A percentile compares a stretch with the other conserved stretches of the same genome.
Evolutionary conservation across 2,113 vertebrate genomes (phyloP).

Genomic region (Xenopus laevis): DNA sequence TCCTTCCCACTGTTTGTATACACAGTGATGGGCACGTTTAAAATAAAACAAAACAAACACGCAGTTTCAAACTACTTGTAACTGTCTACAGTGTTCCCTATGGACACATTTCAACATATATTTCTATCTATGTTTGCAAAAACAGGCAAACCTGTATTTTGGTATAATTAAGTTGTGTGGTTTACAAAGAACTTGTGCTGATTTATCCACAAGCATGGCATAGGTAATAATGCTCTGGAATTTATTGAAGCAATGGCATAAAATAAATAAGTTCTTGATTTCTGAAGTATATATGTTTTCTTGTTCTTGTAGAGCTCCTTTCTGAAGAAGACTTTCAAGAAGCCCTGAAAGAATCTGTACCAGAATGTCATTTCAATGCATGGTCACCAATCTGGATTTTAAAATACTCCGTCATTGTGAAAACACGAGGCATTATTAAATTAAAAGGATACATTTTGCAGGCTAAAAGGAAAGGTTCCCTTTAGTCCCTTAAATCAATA

Average conservation of each 20-base stretch:
- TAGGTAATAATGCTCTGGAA: background rate
- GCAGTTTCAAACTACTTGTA: no score
- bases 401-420: slow-evolving; percentile 93
- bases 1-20: no score
- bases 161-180: no score
- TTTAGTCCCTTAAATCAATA: slow-evolving; percentile 47
- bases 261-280: no score
- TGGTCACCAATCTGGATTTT: slow-evolving; percentile 94
- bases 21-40: no score
- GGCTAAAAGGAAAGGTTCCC: slow-evolving; percentile 72
- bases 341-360: slow-evolving; percentile 76
- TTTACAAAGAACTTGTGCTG: background rate
- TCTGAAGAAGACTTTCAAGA: slow-evolving; percentile 85
- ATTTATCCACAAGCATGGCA: background rate
- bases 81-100: no score
- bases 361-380: slow-evolving; percentile 63
- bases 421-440: slow-evolving; percentile 96
- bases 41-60: no score
- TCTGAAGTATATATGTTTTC: background rate
- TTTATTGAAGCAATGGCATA: no score
- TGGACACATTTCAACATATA: no score
- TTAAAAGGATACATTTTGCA: slow-evolving; percentile 95
- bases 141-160: no score
- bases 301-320: slow-evolving; percentile 80
- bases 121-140: no score